Evolutionary conservation across 2,888 invertebrate species (phyloP).

Genomic region (Bellardia bayeri): DNA sequence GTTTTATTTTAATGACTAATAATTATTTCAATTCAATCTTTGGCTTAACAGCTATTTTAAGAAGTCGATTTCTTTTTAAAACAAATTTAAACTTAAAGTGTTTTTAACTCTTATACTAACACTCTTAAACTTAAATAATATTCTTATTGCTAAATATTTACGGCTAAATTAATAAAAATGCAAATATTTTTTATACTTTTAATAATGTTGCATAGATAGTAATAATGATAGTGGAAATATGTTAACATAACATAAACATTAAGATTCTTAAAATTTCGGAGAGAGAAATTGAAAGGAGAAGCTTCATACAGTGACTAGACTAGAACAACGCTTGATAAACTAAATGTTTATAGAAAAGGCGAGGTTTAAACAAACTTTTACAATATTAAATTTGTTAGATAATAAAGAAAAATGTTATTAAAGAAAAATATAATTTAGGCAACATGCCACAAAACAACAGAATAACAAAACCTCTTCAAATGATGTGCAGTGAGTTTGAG

Average conservation of each 20-base stretch:
- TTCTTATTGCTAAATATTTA: background rate
- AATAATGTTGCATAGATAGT: background rate
- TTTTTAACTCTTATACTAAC: conserved; percentile 29
- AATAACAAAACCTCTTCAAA: conserved; percentile 32
- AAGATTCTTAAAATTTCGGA: conserved; percentile 5
- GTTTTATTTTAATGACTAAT: conserved; percentile 22
- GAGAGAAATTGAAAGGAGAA: conserved; percentile 1
- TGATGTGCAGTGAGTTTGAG: background rate
- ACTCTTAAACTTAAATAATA: conserved; percentile 39
- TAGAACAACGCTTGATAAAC: conserved; percentile 81
- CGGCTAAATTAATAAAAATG: background rate
- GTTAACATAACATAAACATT: conserved; percentile 38
- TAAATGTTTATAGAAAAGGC: conserved; percentile 15
- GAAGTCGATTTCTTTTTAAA: conserved; percentile 34
- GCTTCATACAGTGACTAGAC: conserved; percentile 76
- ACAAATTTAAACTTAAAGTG: conserved; percentile 50
- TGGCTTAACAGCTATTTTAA: conserved; percentile 69
- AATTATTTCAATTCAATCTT: conserved; percentile 50
- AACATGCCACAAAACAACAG: conserved; percentile 5
- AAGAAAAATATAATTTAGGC: conserved; percentile 12
- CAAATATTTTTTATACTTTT: background rate
- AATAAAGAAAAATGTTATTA: background rate
- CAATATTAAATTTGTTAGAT: no score
- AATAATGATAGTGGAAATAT: background rate
- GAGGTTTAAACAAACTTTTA: conserved; percentile 29